Base-by-base conservation (phyloP, 2,113 vertebrate species). In the Lagopus leucura region DNA sequence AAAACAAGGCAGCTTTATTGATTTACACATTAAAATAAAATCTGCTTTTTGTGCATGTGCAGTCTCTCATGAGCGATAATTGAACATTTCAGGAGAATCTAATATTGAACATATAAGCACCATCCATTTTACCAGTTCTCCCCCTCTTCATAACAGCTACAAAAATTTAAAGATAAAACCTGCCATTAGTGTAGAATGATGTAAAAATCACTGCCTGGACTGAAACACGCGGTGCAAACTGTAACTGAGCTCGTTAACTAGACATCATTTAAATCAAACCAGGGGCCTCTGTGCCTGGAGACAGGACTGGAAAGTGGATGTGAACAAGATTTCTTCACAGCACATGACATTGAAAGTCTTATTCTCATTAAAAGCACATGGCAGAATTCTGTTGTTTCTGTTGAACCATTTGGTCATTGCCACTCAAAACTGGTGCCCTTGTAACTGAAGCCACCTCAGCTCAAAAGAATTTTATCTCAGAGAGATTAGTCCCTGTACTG, bases 1-100 rank as follows among this genome's bases (percentile, higher is more conserved):
- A 93, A 97, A 92, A 79, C 18, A 82, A 94, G 87, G 83, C 93
- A 95, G 91, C 82, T 93, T 92, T 96, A 98, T 98, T 90, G 97
- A 98, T 97, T 97, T 94, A 96, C 79, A 96, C 96, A 96, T 97
- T 97, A 95, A 91, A 97, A 95, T 96, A 97, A 97, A 97, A 94
- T 93, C 85, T 87, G 85, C 57, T 96, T 96, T 96, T 93, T 96
- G 64, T 91, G 89, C n/a, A 61, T 57, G 93, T 96, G 94, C 93
- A 94, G 96, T 78, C 90, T 97, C 95, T 93, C 96, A 79, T 86
- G 88, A 97, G 96, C 92, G 94, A 97, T 97, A 97, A 97, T 55
- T 94, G 87, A 93, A 84, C 95, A 96, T 95, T 36, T 78, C 89
- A 97, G 95, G 92, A 95, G 96, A 96, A 98, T 95, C 91, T 95